These are phyloP conservation scores for Antheraea pernyi DNA, from an alignment of 1,140 invertebrate genomes.

Conservation along the genomic window DNA sequence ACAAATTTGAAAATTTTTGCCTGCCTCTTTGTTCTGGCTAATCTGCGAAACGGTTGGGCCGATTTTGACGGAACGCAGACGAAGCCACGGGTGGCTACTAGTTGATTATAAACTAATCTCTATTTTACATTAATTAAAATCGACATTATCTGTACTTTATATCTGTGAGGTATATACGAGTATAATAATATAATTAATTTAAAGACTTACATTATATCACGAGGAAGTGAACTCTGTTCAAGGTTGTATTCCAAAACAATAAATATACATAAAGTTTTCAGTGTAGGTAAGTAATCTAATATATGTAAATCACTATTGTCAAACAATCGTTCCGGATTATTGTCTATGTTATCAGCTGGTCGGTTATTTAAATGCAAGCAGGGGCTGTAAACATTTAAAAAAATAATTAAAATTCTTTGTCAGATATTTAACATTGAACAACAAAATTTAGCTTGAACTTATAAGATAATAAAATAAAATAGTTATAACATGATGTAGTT, in stretches of 20 bases:
- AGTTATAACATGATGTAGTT: neutral
- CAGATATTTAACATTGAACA: no score
- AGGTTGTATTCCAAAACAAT: conserved; percentile 82
- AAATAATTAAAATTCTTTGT: conserved; percentile 6
- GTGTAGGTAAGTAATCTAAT: conserved; percentile 85
- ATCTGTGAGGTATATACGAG: neutral
- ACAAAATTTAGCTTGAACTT: no score
- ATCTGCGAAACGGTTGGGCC: no score
- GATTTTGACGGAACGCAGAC: no score
- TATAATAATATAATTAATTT: neutral
- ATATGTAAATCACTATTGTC: conserved; percentile 90
- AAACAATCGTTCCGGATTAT: conserved; percentile 73
- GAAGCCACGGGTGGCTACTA: no score
- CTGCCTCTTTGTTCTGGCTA: no score
- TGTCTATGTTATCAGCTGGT: conserved; percentile 33
- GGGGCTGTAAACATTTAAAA: conserved; percentile 37
- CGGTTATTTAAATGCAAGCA: conserved; percentile 36
- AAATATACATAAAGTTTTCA: conserved; percentile 85
- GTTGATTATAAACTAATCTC: no score
- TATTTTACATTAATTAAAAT: neutral
- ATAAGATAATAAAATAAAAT: no score
- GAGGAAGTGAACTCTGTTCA: conserved; percentile 81
- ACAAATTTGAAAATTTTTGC: no score
- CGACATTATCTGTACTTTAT: neutral
- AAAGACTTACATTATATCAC: conserved; percentile 81